Percentiles rank a stretch among this genome's conserved stretches.
Evolutionary conservation across 2,888 invertebrate genomes (phyloP).

Genomic region (Ochropacha duplaris): DNA sequence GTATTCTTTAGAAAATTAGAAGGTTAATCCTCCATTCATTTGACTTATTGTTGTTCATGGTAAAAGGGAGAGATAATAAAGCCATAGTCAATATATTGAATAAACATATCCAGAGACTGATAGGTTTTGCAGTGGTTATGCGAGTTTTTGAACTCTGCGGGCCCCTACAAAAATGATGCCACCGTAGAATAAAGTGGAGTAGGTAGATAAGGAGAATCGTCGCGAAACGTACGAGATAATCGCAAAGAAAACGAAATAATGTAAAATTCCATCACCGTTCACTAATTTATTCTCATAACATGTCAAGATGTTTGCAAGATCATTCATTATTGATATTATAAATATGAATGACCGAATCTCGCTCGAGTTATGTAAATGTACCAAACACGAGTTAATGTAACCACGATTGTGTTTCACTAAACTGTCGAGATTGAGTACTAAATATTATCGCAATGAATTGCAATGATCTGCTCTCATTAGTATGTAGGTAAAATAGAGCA

Average conservation of each 20-base stretch:
- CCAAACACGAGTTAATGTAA: slow-evolving; percentile 3
- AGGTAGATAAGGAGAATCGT: too few species aligned
- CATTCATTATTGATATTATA: neutral
- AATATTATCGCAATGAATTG: slow-evolving; percentile 9
- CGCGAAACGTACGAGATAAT: too few species aligned
- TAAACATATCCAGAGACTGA: too few species aligned
- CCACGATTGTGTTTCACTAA: slow-evolving; percentile 19
- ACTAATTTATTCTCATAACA: neutral
- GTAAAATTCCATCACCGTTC: neutral
- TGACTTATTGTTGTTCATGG: neutral
- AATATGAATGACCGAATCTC: neutral
- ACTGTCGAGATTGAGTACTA: slow-evolving; percentile 16
- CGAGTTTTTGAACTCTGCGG: too few species aligned
- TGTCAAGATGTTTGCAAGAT: neutral
- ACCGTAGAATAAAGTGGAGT: too few species aligned
- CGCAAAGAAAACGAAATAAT: too few species aligned
- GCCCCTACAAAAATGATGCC: too few species aligned
- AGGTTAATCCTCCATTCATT: neutral
- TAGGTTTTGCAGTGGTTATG: too few species aligned
- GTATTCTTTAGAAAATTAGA: neutral
- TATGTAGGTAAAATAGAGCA: slow-evolving; percentile 27
- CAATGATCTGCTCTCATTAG: slow-evolving; percentile 54
- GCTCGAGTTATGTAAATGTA: slow-evolving; percentile 2
- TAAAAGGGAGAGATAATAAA: too few species aligned
- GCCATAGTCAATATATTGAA: too few species aligned